Evolutionary conservation across 2,888 invertebrate species (phyloP).

Genomic region (Timema cristinae): DNA sequence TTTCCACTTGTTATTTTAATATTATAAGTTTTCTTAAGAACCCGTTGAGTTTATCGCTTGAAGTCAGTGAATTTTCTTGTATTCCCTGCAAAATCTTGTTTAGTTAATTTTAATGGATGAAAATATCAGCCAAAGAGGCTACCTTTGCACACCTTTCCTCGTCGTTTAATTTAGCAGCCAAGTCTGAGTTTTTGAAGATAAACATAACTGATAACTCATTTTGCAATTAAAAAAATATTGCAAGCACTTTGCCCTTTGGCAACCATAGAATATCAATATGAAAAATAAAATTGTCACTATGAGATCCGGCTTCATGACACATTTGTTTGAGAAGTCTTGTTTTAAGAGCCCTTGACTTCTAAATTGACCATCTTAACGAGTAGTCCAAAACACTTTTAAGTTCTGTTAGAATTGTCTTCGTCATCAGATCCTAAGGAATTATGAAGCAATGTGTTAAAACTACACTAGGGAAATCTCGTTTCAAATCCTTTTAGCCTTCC

Average conservation of each 20-base stretch:
- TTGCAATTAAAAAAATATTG: too few species aligned
- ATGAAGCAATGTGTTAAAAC: background rate
- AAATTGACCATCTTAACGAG: background rate
- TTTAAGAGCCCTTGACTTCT: background rate
- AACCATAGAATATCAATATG: background rate
- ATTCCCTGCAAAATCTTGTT: background rate
- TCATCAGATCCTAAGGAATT: background rate
- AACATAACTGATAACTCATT: background rate
- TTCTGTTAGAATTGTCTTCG: constrained; percentile 5
- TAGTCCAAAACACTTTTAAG: too few species aligned
- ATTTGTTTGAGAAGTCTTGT: background rate
- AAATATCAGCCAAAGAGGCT: background rate
- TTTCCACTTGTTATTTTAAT: background rate
- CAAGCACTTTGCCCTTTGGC: background rate
- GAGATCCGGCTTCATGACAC: background rate
- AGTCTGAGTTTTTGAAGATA: background rate
- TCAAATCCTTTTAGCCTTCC: background rate
- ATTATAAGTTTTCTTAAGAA: background rate
- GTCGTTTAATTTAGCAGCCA: background rate
- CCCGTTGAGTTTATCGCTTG: background rate
- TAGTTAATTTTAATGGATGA: background rate
- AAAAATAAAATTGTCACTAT: background rate
- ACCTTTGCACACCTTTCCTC: background rate
- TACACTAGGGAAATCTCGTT: background rate
- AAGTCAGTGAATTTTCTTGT: background rate